Percentiles rank a stretch among this genome's conserved stretches.
phyloP scores from a whole-genome alignment of 2,113 vertebrate genomes.

The Siniperca knerii region DNA sequence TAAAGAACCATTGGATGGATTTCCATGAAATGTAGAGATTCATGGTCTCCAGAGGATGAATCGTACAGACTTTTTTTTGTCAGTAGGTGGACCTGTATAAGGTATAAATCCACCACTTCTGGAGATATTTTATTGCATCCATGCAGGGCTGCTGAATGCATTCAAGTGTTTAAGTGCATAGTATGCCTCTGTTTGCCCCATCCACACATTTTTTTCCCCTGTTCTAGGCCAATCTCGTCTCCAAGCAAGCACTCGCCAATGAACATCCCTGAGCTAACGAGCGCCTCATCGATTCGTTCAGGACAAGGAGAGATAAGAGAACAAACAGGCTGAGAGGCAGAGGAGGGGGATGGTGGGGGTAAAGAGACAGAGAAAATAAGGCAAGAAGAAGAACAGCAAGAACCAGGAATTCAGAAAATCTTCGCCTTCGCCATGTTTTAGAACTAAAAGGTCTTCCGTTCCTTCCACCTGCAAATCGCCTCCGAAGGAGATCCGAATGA shows the following conservation, averaged over 20 bases:
- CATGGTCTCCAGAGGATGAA: not conserved
- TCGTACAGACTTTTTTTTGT: not conserved
- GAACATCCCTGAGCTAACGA: slow-evolving; percentile 72
- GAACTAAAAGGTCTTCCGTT: slow-evolving; percentile 57
- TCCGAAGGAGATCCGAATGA: slow-evolving; percentile 32
- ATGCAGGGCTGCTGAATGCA: not conserved
- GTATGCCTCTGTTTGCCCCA: slow-evolving; percentile 13
- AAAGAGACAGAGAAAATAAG: slow-evolving; percentile 5
- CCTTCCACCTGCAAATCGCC: slow-evolving; percentile 51
- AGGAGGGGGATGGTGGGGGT: slow-evolving; percentile 4
- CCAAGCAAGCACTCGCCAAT: slow-evolving; percentile 30
- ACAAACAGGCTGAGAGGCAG: slow-evolving; percentile 60
- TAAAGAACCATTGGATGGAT: not conserved
- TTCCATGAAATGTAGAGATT: not conserved
- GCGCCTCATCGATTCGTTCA: slow-evolving; percentile 72
- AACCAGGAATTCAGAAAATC: slow-evolving; percentile 19
- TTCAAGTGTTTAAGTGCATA: slow-evolving; percentile 21
- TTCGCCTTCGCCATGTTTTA: not conserved
- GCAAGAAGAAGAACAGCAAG: slow-evolving; percentile 15
- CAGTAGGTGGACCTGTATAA: not conserved
- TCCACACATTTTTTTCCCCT: not conserved
- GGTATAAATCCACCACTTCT: not conserved
- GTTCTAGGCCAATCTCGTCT: slow-evolving; percentile 49
- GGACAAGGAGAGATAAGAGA: slow-evolving; percentile 73
- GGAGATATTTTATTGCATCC: not conserved